These are phyloP conservation scores for Drosophila seguyi DNA, from an alignment of 1,140 invertebrate species.

Conservation along the genomic window DNA sequence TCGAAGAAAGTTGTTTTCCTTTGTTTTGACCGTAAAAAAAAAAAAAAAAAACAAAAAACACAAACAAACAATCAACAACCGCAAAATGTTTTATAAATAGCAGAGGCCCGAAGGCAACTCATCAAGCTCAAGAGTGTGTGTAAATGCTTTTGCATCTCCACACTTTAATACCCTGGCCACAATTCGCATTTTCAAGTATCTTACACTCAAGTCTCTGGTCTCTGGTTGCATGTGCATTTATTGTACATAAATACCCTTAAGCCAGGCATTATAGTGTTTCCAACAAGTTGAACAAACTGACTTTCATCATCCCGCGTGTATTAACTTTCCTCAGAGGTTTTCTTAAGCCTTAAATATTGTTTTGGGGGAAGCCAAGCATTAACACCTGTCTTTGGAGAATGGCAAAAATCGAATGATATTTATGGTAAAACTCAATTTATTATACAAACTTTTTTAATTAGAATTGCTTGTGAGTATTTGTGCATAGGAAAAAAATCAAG, in stretches of 20 bases:
- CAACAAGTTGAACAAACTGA: constrained; percentile 4
- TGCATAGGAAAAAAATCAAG: background rate
- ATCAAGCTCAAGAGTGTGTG: constrained; percentile 23
- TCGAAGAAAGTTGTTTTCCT: constrained; percentile 50
- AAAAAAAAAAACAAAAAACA: constrained; percentile 4
- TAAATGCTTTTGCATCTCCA: constrained; percentile 44
- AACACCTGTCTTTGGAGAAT: background rate
- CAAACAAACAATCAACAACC: constrained; percentile 35
- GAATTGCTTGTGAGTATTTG: too few relatives aligned
- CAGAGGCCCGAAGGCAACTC: constrained; percentile 30
- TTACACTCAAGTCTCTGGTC: background rate
- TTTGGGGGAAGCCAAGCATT: background rate
- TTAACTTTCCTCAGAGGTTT: constrained; percentile 1
- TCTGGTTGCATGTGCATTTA: constrained; percentile 2
- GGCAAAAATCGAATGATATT: background rate
- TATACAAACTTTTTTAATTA: background rate
- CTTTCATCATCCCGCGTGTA: background rate
- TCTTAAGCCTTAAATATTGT: background rate
- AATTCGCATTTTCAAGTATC: constrained; percentile 14
- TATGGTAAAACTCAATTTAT: background rate
- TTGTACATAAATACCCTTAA: constrained; percentile 2
- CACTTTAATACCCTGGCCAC: constrained; percentile 6
- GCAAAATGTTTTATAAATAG: constrained; percentile 55
- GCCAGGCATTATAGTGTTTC: background rate
- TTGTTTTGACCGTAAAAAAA: constrained; percentile 22